Evolutionary conservation across 2,888 invertebrate genomes (phyloP), one percentile per base, ranked within the genome.

Genomic region (Cenopis cana): DNA sequence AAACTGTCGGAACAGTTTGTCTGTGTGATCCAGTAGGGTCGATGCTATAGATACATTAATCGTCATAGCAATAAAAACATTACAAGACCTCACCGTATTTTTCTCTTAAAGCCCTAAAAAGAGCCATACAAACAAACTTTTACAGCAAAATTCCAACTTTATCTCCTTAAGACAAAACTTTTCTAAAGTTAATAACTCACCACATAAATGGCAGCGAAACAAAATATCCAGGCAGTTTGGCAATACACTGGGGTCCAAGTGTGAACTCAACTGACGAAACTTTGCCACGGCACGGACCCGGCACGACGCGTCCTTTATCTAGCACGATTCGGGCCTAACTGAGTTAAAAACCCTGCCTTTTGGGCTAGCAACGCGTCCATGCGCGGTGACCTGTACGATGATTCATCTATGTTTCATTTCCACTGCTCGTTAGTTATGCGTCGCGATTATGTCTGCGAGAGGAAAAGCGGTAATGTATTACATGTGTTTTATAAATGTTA

Each of bases 291-390:
- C 73, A 76, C 68, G 49, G 11, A 12, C 17, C 69, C 54, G 72
- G 71, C 73, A 77, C 76, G 74, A 77, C 79, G 78, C 87, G 84
- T 80, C 76, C 75, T 73, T 74, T 74, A 82, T 75, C 73, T 72
- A 75, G 80, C 77, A 78, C 75, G 77, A 79, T 79, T 77, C 80
- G 78, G 75, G 79, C 76, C 79, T 81, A 77, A 88, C 88, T 88
- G 85, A 86, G 83, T 83, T 81, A 78, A 78, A 79, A 78, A 76
- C 81, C 80, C 76, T 64, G 75, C 57, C 65, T 83, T 84, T 84
- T 84, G 59, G 59, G 64, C 41, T 41, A 59, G 84, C 24, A 20
- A 68, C 49, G 85, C 84, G 83, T 83, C 82, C 88, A 85, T 88
- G 88, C 88, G 88, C 88, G 85, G 81, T 81, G 75, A 79, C 12